These are phyloP conservation scores for Drosophila persimilis DNA, from an alignment of 1,140 invertebrate species.

Conservation along the genomic window DNA sequence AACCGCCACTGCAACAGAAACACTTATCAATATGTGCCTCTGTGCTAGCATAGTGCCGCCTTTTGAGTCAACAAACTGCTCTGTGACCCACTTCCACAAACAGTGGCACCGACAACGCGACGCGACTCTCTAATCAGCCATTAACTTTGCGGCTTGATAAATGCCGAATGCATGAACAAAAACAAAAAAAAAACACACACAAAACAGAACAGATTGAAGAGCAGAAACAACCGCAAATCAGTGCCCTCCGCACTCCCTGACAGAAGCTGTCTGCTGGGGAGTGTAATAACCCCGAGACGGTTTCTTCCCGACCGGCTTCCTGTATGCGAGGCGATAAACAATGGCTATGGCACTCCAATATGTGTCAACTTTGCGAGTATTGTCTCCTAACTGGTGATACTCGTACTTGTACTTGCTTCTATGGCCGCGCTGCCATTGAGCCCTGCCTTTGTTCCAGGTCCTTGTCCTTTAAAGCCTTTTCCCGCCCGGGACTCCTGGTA, in stretches of 20 bases:
- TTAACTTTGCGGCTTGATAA: slow-evolving; percentile 42
- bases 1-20: slow-evolving; percentile 4
- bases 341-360: slow-evolving; percentile 42
- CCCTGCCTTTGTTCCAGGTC: slow-evolving; percentile 39
- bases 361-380: slow-evolving; percentile 41
- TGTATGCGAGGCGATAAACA: slow-evolving; percentile 52
- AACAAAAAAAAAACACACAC: slow-evolving; percentile 2
- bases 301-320: slow-evolving; percentile 25
- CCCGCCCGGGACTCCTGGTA: slow-evolving; percentile 7
- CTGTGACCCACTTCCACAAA: slow-evolving; percentile 54
- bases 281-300: slow-evolving; percentile 48
- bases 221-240: slow-evolving; percentile 24
- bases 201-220: slow-evolving; percentile 3
- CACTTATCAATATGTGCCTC: slow-evolving; percentile 44
- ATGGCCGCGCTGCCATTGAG: slow-evolving; percentile 31
- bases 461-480: slow-evolving; percentile 41
- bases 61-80: slow-evolving; percentile 47
- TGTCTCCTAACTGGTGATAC: slow-evolving; percentile 28
- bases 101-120: slow-evolving; percentile 38
- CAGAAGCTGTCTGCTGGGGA: slow-evolving; percentile 22
- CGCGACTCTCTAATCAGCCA: slow-evolving; percentile 58
- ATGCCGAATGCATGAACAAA: slow-evolving; percentile 18
- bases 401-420: slow-evolving; percentile 3
- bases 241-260: slow-evolving; percentile 11
- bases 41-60: slow-evolving; percentile 40